phyloP scores from a whole-genome alignment of 2,113 vertebrate species.

The Pantherophis guttatus region DNA sequence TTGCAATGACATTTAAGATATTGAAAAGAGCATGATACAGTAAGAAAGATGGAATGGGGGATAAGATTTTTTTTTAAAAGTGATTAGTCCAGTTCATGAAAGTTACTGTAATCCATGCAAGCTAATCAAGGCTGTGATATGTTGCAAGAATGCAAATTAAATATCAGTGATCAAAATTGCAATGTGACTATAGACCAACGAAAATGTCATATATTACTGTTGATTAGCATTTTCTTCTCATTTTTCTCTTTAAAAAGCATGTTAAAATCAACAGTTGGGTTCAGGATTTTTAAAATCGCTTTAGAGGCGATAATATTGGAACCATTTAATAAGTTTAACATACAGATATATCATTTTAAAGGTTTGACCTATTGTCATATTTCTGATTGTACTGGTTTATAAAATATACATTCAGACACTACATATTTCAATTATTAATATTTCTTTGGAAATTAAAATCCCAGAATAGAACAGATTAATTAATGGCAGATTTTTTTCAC shows the following conservation, averaged over 20 bases:
- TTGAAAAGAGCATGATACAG: background rate
- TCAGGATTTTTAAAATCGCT: background rate
- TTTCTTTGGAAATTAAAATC: conserved; percentile 32
- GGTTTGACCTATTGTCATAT: background rate
- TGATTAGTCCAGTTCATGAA: background rate
- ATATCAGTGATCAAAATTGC: background rate
- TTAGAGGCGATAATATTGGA: background rate
- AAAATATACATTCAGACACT: background rate
- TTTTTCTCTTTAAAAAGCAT: background rate
- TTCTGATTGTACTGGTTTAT: background rate
- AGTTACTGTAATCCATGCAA: background rate
- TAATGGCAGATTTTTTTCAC: background rate
- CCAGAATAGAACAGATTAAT: background rate
- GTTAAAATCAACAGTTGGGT: background rate
- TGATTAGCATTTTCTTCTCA: background rate
- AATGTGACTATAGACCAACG: background rate
- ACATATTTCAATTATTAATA: background rate
- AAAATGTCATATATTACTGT: background rate
- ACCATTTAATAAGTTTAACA: background rate
- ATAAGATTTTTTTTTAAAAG: background rate
- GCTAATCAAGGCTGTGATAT: background rate
- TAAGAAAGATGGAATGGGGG: background rate
- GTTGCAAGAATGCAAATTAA: background rate
- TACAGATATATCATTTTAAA: background rate
- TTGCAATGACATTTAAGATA: background rate